A percentile compares a stretch with the other conserved stretches of the same genome.
Evolutionary conservation across 2,113 vertebrate species (phyloP).

Genomic region (Hemiscyllium ocellatum): DNA sequence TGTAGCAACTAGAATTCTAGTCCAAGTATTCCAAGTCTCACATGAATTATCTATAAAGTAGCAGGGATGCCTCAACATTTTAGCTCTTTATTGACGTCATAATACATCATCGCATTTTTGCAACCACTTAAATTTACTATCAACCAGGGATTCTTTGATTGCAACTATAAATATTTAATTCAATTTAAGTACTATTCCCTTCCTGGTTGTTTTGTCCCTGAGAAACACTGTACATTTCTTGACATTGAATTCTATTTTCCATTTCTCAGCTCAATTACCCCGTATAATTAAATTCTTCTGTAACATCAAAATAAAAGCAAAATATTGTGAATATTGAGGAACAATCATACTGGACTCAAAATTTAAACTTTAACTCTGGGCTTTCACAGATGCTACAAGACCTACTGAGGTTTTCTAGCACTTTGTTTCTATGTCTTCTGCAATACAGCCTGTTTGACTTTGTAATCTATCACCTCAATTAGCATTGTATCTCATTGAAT

Average conservation of each 20-base stretch:
- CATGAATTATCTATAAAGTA: background rate
- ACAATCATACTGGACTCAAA: too few relatives aligned
- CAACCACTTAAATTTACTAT: background rate
- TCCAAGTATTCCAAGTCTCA: background rate
- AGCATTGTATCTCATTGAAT: background rate
- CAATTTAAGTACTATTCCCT: background rate
- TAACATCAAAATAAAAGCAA: too few relatives aligned
- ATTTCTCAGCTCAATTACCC: background rate
- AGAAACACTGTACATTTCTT: background rate
- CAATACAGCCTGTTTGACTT: background rate
- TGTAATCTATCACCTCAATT: background rate
- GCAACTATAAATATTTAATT: background rate
- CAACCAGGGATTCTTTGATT: background rate
- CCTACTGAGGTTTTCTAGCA: too few relatives aligned
- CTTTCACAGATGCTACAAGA: too few relatives aligned
- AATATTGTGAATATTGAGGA: too few relatives aligned
- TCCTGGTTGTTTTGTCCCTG: background rate
- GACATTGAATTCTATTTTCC: background rate
- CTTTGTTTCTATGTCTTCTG: background rate
- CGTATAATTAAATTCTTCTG: background rate
- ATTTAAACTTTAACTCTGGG: too few relatives aligned
- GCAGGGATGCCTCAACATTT: background rate
- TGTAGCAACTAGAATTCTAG: background rate
- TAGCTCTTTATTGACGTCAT: background rate
- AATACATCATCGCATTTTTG: background rate